Evolutionary conservation across 2,888 invertebrate genomes (phyloP), one percentile per base, ranked within the genome.

Genomic region (Brassicogethes aeneus): DNA sequence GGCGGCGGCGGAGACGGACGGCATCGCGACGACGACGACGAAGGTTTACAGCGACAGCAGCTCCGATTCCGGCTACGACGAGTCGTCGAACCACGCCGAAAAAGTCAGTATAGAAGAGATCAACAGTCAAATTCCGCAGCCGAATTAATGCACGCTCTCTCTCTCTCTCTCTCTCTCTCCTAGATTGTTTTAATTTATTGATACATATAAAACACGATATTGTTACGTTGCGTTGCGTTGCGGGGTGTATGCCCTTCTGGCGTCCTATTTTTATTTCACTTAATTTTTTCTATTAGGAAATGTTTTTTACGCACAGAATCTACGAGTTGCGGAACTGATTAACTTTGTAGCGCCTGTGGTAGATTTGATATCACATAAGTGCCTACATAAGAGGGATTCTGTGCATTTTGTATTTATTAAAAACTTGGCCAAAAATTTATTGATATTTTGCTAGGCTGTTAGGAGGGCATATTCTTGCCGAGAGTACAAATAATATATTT

Each of bases 21-120:
- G 50, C 15, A 46, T 45, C 13, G 43, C 44, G 3, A 36, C 37
- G 3, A 37, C 48, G 29, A 47, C 47, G 34, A 54, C 60, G 10
- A 74, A 74, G 49, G 61, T 67, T 39, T 73, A 57, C 50, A 79
- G 77, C 62, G 82, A 82, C 55, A 80, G 78, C 54, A 82, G 82
- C 17, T 82, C 81, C 0, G 83, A 83, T 62, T 82, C 82, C 1
- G 83, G 82, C 3, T 83, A 82, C 54, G 83, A 83, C 57, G 82
- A 83, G 55, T 76, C 73, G 29, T 76, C 76, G 37, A 78, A 76
- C 61, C 76, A 69, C 48, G 71, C n/a, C n/a, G n/a, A n/a, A n/a
- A n/a, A n/a, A 53, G 56, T 56, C 52, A 57, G 59, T 57, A 57
- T 60, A 59, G 52, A 54, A 35, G 52, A 57, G 45, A 44, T 53